These are phyloP conservation scores for Epinephelus fuscoguttatus DNA, from an alignment of 2,113 vertebrate species.

Conservation along the genomic window DNA sequence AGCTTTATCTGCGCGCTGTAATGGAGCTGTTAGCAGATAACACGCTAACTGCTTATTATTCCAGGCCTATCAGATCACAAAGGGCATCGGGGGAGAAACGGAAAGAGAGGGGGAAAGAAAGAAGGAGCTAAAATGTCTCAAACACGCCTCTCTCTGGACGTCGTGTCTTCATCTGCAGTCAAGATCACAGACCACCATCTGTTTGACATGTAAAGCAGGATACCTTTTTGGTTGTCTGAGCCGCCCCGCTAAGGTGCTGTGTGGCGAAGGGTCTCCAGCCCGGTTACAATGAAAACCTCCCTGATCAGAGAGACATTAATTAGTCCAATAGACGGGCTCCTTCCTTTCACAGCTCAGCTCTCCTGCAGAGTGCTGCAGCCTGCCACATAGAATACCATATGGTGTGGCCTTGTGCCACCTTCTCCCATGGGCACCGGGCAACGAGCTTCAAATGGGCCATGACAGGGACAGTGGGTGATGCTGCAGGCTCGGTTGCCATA, in stretches of 20 bases:
- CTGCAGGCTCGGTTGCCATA: conserved; percentile 47
- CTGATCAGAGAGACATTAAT: conserved; percentile 66
- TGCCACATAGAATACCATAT: conserved; percentile 68
- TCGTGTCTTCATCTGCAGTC: conserved; percentile 47
- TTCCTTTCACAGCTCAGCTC: conserved; percentile 35
- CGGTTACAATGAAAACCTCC: conserved; percentile 28
- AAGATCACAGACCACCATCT: conserved; percentile 38
- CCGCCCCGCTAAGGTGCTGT: conserved; percentile 11
- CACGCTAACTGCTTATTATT: conserved; percentile 78
- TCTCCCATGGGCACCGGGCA: conserved; percentile 25
- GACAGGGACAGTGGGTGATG: conserved; percentile 35
- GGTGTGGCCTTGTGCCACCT: conserved; percentile 65
- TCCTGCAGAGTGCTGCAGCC: conserved; percentile 35
- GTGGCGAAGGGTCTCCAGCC: conserved; percentile 21
- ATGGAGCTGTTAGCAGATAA: conserved; percentile 72
- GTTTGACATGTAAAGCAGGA: conserved; percentile 8
- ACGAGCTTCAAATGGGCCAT: conserved; percentile 61
- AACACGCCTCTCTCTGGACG: conserved; percentile 30
- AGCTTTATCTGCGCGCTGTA: conserved; percentile 64
- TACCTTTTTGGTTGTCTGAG: conserved; percentile 2
- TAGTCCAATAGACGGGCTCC: conserved; percentile 43
- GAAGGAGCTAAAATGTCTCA: conserved; percentile 10
- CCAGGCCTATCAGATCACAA: conserved; percentile 67
- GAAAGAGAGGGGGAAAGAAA: neutral
- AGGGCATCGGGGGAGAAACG: conserved; percentile 39